Percentiles rank a stretch among this genome's conserved stretches.
phyloP scores from a whole-genome alignment of 2,113 vertebrate species.

The Ictalurus furcatus region DNA sequence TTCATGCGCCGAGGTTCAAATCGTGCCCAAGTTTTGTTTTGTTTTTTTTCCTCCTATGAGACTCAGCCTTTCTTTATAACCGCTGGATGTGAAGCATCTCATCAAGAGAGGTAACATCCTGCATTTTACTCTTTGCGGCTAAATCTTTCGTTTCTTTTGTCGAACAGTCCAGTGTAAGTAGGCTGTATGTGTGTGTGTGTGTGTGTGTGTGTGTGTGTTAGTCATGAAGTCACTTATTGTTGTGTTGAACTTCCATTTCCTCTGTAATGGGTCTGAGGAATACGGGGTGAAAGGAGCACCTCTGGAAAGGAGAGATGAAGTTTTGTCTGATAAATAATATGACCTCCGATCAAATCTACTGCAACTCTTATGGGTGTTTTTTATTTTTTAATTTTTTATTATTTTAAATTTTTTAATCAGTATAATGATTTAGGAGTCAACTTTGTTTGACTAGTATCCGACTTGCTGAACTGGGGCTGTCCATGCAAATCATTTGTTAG shows the following conservation, averaged over 20 bases:
- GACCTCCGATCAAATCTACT: constrained; percentile 67
- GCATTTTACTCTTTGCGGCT: constrained; percentile 18
- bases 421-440: constrained; percentile 56
- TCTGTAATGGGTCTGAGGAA: constrained; percentile 67
- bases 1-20: constrained; percentile 76
- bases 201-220: constrained; percentile 10
- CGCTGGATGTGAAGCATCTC: constrained; percentile 75
- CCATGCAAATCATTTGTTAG: constrained; percentile 22
- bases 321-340: constrained; percentile 63
- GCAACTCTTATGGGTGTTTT: constrained; percentile 41
- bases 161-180: not conserved
- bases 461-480: constrained; percentile 24
- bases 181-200: not conserved
- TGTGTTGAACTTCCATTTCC: constrained; percentile 66
- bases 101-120: constrained; percentile 74
- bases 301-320: constrained; percentile 47
- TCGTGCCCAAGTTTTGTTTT: constrained; percentile 82
- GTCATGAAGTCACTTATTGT: constrained; percentile 43
- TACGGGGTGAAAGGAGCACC: constrained; percentile 65
- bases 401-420: constrained; percentile 29
- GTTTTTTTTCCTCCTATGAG: constrained; percentile 73
- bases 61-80: constrained; percentile 71
- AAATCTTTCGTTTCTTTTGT: constrained; percentile 1
- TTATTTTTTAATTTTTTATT: too few relatives aligned
- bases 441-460: constrained; percentile 32